Evolutionary conservation across 2,113 vertebrate genomes (phyloP).

Genomic region (Elanoides forficatus): DNA sequence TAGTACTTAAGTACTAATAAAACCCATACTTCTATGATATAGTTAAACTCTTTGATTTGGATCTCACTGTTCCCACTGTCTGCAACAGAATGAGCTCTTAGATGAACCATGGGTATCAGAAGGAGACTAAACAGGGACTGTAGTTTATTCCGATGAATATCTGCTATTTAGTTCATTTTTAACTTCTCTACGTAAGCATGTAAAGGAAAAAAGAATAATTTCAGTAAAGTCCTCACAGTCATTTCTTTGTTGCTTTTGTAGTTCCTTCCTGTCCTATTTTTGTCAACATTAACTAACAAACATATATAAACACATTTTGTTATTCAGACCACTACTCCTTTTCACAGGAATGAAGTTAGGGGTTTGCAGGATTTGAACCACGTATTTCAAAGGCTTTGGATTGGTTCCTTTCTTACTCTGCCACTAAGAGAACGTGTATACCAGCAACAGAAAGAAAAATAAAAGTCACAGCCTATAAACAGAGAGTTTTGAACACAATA

Average conservation of each 20-base stretch:
- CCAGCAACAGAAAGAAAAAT: neutral
- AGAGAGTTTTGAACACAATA: neutral
- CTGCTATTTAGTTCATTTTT: constrained; percentile 15
- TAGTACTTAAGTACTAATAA: neutral
- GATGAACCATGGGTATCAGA: neutral
- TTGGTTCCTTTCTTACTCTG: neutral
- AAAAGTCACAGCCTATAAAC: neutral
- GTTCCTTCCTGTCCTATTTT: neutral
- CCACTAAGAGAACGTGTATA: neutral
- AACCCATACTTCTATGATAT: neutral
- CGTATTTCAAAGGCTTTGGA: neutral
- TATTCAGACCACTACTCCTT: neutral
- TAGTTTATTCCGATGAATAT: constrained; percentile 2
- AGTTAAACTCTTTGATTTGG: neutral
- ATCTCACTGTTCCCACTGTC: neutral
- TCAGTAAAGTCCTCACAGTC: neutral
- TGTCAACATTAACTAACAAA: neutral
- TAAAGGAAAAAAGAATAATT: neutral
- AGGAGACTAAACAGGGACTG: neutral
- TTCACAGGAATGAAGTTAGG: neutral
- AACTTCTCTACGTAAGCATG: neutral
- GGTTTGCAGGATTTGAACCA: neutral
- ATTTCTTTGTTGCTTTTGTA: neutral
- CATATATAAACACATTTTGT: neutral
- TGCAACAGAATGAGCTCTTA: constrained; percentile 23